Percentiles rank a stretch among this genome's conserved stretches.
Conservation (phyloP, 2,888 invertebrate genomes). For the Rhodophaea formosa region DNA sequence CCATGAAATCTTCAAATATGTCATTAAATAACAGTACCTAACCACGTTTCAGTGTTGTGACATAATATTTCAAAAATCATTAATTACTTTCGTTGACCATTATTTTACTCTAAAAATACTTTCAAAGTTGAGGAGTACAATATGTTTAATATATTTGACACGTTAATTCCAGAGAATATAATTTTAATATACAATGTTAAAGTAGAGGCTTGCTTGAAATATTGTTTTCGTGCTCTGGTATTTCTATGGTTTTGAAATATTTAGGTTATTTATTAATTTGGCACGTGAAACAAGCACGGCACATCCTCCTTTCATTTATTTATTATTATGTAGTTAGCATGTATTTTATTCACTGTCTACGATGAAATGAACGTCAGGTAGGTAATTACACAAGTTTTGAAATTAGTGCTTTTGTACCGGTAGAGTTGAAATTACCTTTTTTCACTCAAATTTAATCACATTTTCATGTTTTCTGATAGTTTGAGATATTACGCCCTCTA, state of each 20-base stretch:
- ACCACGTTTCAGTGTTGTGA: too few species aligned
- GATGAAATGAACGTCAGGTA: background rate
- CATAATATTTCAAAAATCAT: too few species aligned
- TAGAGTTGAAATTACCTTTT: background rate
- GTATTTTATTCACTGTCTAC: background rate
- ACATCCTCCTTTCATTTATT: constrained; percentile 3
- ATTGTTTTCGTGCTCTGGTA: constrained; percentile 16
- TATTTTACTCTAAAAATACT: too few species aligned
- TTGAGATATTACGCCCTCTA: too few species aligned
- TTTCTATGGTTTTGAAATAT: constrained; percentile 6
- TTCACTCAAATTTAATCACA: background rate
- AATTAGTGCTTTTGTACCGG: constrained; percentile 1
- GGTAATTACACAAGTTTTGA: background rate
- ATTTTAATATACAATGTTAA: constrained; percentile 21
- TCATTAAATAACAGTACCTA: too few species aligned
- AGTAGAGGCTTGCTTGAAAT: constrained; percentile 28
- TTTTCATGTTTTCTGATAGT: background rate
- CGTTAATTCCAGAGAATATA: constrained; percentile 24
- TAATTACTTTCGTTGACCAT: too few species aligned
- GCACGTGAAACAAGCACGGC: constrained; percentile 16
- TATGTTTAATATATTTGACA: constrained; percentile 23
- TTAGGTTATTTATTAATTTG: constrained; percentile 19
- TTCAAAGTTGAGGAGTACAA: background rate
- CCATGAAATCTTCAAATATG: too few species aligned
- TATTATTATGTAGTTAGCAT: constrained; percentile 3